Percentiles rank a stretch among this genome's conserved stretches.
phyloP scores from a whole-genome alignment of 2,113 vertebrate genomes.

The Quiscalus mexicanus region DNA sequence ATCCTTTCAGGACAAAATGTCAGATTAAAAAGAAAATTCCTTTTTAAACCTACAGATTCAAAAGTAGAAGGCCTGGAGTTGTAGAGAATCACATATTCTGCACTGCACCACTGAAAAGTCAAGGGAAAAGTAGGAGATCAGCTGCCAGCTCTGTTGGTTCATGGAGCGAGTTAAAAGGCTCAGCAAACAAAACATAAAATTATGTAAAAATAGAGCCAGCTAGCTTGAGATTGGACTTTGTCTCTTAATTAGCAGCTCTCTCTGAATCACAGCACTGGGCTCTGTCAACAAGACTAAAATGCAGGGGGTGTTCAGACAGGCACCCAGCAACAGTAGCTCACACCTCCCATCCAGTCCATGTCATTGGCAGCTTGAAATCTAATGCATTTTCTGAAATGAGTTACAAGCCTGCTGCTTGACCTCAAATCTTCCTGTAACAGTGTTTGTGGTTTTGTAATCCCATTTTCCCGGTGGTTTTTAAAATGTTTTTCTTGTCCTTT shows the following conservation, averaged over 20 bases:
- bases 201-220: constrained; percentile 13
- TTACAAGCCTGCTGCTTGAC: background rate
- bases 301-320: constrained; percentile 23
- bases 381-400: background rate
- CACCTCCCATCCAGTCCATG: background rate
- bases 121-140: background rate
- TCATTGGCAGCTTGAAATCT: background rate
- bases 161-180: background rate
- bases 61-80: constrained; percentile 17
- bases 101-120: background rate
- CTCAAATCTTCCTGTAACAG: background rate
- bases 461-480: background rate
- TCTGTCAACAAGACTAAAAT: background rate
- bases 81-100: background rate
- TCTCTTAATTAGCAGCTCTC: constrained; percentile 49
- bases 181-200: constrained; percentile 37
- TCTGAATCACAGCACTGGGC: background rate
- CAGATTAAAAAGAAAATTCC: background rate
- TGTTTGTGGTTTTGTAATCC: background rate
- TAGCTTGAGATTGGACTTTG: constrained; percentile 39
- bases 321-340: constrained; percentile 17
- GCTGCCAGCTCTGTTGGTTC: constrained; percentile 1
- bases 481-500: background rate
- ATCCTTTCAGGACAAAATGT: constrained; percentile 55
- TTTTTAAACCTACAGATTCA: constrained; percentile 22